Evolutionary conservation across 2,113 vertebrate species (phyloP), one percentile per base, ranked within the genome.

Genomic region (Butorides virescens): DNA sequence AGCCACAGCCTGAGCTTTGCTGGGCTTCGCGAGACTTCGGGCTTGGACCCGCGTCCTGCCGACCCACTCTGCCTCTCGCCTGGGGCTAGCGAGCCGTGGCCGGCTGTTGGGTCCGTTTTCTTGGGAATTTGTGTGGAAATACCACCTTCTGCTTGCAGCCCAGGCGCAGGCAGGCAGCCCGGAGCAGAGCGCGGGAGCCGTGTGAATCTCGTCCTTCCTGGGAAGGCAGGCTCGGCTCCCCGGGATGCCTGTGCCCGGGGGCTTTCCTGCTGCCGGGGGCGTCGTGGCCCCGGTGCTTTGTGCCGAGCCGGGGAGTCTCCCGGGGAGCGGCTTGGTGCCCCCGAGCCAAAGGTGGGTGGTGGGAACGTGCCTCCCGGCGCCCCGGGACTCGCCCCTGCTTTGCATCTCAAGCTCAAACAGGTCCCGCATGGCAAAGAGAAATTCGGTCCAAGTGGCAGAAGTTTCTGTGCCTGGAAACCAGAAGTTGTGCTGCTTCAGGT

Each of bases 221-320:
- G 70, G 71, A 53, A 42, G 70, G 73, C 88, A 87, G 86, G 78
- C 62, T 79, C 30, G 13, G 63, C 82, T 37, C 62, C 2, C 1
- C 3, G 34, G 74, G 75, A 62, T 67, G 93, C 56, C 70, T 13
- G 80, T 2, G 82, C 91, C 93, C 0, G 2, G 16, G 85, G 86
- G 37, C 70, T 82, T 61, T 76, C 73, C 67, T 8, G 3, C n/a
- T 42, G 55, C 74, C 0, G 7, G 4, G 53, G 73, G 73, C 47
- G 18, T 32, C 15, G 1, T 0, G 1, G 73, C 27, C 21, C 17
- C 2, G 0, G 5, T 2, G 25, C 65, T 56, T 37, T 1, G n/a
- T 73, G 66, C 49, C 2, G 4, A 9, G 70, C 91, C 11, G 42
- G 65, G 46, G 18, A 34, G 52, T 8, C 66, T 93, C 68, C 52